Base-by-base conservation (phyloP, 2,888 invertebrate species). In the Heliconius cydno region DNA sequence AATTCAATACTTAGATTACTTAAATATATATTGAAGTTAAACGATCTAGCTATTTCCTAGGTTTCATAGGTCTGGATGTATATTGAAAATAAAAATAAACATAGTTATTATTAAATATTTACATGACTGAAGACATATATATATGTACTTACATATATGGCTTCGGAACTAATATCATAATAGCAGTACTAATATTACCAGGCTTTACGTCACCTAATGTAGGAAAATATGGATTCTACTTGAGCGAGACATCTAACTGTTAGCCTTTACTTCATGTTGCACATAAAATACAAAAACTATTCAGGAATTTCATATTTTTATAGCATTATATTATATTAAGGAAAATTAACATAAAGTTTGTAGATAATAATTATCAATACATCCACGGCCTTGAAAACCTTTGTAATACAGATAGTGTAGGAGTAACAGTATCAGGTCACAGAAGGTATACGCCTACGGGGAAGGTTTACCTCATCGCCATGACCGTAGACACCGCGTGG, bases 401-500 rank as follows among this genome's bases (percentile, higher is more conserved):
- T 41, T 75, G 28, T 65, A 66, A 63, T 78, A 30, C 65, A 60
- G 12, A 77, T 77, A 66, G 68, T 67, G 67, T 75, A 75, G 75
- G 66, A 60, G 67, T 66, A 74, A 46, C 28, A 76, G 65, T 78
- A 76, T 87, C 85, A 89, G 88, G 88, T 88, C 57, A 82, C 79
- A 89, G 88, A 90, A 88, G 90, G 90, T 63, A 41, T 90, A 93
- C 90, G 92, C 93, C 93, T 94, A 95, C 89, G 86, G 93, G 94
- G 91, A 90, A 90, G 88, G 90, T 86, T 97, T 97, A 98, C 98
- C 97, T 97, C 97, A 98, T 97, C 90, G 98, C 97, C 96, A 98
- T 98, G 94, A 98, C 98, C 94, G 98, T 98, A 88, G 98, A 98
- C 93, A 98, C 98, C 93, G 98, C 98, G 96, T 98, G 98, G 97